Evolutionary conservation across 2,888 invertebrate genomes (phyloP), one percentile per base, ranked within the genome.

Genomic region (Rhamphomyia laevipes): DNA sequence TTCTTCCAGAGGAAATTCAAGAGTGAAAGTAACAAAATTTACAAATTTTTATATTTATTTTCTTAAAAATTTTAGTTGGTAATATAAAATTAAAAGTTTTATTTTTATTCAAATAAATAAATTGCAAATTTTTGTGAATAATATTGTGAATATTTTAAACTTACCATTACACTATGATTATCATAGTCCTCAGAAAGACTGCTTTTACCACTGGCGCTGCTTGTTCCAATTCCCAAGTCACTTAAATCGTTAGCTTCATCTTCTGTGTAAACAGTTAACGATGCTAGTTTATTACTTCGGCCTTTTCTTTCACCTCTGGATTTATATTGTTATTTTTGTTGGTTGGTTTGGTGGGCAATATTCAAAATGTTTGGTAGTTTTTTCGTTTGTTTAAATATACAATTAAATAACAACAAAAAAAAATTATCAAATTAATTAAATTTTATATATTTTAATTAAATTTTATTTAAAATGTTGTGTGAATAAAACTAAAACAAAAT

Each of bases 211-310:
- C 70, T 71, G 57, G 78, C 77, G 61, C 78, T 78, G 60, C 78
- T 79, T 46, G 78, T 79, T 55, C 79, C 78, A 62, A 88, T 85
- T 51, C 88, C 88, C 58, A 88, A 79, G 69, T 88, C 89, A 61
- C 86, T 87, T 56, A 89, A 77, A 72, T 89, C 88, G 63, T 88
- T 87, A 41, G 81, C 77, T 64, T 89, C 87, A 58, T 88, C 87
- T 59, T 86, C 85, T 53, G 82, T 80, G 70, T 86, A 89, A 58
- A 89, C 73, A 4, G 84, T 78, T 48, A 85, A 71, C 44, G 78
- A 65, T 49, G 77, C 66, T 70, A 77, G 61, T 71, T 81, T 81
- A 49, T 75, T 74, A 43, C 80, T 77, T 55, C 71, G 71, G 56
- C 68, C 74, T 53, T 76, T 74, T 52, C 65, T 63, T 57, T 67